Base-by-base conservation (phyloP, 2,797 vertebrate genomes). In the Myioborus melanocephalus region DNA sequence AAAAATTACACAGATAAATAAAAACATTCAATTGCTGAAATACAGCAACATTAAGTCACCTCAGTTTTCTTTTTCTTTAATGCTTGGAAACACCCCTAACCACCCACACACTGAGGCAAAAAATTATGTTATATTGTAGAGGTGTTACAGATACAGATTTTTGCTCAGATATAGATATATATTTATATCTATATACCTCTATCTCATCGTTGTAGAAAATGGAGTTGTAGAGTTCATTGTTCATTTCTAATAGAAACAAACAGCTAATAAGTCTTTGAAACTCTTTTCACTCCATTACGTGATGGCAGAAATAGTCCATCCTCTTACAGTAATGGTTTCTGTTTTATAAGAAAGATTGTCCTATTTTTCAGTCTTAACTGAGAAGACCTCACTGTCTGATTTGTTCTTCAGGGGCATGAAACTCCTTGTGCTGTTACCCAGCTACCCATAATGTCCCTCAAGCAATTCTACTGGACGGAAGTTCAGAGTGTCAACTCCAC, bases 11-110 rank as follows among this genome's bases (percentile, higher is more conserved):
- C 97, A 97, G 97, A 98, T 97, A 98, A 98, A 98, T 97, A 95
- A 97, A 97, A 96, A 97, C 97, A 98, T 98, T 98, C 94, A 97
- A 95, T 97, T 96, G 97, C 96, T 95, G 97, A 96, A 97, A 96
- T 89, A 94, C 96, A 96, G 97, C 95, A 86, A 97, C 89, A 83
- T 91, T 92, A 96, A 97, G 95, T 95, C 97, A 97, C 96, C 96
- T 97, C 89, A 71, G 89, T 93, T 95, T 96, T 81, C 81, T 90
- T 90, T 71, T 87, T 76, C 43, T 87, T 83, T 53, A 85, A 93
- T 22, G 63, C 73, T 71, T 89, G 89, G 80, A 91, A 92, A 83
- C 75, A 81, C 81, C 92, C 73, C 82, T 52, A 90, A 87, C 47
- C 80, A 50, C 35, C 46, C 83, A 94, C 85, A 65, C 55, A 61